Conservation (phyloP, 1,140 invertebrate genomes). For the Drosophila nannoptera region DNA sequence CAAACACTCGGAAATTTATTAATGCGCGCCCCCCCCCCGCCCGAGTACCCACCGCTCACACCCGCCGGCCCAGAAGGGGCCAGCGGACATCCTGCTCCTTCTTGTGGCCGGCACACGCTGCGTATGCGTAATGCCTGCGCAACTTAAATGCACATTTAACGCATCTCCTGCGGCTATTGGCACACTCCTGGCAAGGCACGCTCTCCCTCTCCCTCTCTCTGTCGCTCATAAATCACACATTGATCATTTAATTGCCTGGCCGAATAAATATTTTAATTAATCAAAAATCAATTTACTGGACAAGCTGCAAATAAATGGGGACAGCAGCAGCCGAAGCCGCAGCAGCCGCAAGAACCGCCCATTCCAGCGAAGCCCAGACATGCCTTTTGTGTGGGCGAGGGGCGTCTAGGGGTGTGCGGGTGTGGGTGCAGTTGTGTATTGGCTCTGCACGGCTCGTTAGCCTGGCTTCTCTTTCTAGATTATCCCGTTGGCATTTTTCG, state of each 20-base stretch:
- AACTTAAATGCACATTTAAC: constrained; percentile 53
- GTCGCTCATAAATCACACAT: constrained; percentile 38
- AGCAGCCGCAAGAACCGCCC: not conserved
- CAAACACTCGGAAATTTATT: constrained; percentile 71
- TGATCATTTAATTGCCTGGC: constrained; percentile 50
- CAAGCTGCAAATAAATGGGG: constrained; percentile 7
- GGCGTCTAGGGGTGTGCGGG: constrained; percentile 34
- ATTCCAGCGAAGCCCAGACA: constrained; percentile 31
- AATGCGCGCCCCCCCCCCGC: constrained; percentile 32
- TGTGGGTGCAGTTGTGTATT: not conserved
- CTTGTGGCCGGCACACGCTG: not conserved
- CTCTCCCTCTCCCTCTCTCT: not conserved
- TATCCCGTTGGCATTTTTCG: constrained; percentile 24
- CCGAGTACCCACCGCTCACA: not conserved
- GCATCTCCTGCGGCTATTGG: constrained; percentile 24
- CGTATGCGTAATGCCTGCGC: constrained; percentile 15
- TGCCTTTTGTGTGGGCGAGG: no score
- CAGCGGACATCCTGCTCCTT: not conserved
- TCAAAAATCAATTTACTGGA: constrained; percentile 40
- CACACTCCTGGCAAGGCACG: not conserved
- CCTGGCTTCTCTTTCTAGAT: constrained; percentile 44
- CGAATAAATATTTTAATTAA: constrained; percentile 63
- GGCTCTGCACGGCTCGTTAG: constrained; percentile 53
- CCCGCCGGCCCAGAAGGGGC: not conserved
- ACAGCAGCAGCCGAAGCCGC: not conserved